Evolutionary conservation across 2,113 vertebrate genomes (phyloP).

Genomic region (Eclectus roratus): DNA sequence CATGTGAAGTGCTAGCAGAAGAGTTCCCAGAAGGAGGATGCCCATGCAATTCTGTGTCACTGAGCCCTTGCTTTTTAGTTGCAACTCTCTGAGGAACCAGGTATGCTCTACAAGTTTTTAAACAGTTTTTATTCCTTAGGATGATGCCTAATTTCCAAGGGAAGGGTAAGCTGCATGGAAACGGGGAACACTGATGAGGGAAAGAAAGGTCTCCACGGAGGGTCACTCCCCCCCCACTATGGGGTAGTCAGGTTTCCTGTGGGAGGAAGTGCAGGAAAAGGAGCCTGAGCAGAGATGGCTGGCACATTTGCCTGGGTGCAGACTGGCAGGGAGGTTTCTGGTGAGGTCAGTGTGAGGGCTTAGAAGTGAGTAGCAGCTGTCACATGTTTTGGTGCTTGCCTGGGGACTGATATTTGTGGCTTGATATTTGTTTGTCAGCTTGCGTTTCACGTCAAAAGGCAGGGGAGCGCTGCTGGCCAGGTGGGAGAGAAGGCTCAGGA

Average conservation of each 20-base stretch:
- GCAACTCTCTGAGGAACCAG: constrained; percentile 2
- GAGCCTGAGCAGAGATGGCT: not conserved
- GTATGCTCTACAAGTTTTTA: constrained; percentile 10
- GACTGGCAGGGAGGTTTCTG: not conserved
- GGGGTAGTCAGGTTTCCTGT: not conserved
- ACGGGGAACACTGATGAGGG: not conserved
- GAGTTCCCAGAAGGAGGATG: not conserved
- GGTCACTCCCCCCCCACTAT: not conserved
- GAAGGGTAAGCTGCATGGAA: not conserved
- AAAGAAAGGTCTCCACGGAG: not conserved
- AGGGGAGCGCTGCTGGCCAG: not conserved
- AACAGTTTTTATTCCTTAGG: constrained; percentile 2
- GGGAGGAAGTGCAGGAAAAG: not conserved
- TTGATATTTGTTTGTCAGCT: not conserved
- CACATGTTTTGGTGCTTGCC: not conserved
- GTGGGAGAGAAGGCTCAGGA: not conserved
- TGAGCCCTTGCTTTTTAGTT: not conserved
- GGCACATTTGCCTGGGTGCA: not conserved
- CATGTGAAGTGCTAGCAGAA: not conserved
- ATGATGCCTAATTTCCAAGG: not conserved
- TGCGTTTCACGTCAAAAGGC: not conserved
- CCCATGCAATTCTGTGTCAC: not conserved
- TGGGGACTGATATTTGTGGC: not conserved
- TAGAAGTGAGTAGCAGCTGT: not conserved
- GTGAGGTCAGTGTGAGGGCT: not conserved